Percentiles rank a stretch among this genome's conserved stretches.
These are phyloP conservation scores for Leptopilina drosophilae DNA, from an alignment of 2,888 invertebrate species.

Conservation along the genomic window DNA sequence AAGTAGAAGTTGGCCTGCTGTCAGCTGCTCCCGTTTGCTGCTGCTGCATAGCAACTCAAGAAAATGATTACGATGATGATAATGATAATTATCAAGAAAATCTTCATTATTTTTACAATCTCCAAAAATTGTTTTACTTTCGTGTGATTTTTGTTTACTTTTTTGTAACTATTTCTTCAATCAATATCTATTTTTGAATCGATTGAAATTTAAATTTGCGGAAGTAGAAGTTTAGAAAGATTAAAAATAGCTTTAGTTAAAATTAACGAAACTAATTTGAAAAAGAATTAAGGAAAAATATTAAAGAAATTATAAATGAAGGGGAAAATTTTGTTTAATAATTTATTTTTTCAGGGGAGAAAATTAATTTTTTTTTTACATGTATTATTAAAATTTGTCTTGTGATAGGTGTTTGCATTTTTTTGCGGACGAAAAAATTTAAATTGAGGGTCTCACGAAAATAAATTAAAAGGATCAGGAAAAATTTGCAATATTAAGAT, in stretches of 20 bases:
- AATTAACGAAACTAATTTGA: no score
- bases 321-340: background rate
- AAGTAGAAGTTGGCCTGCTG: slow-evolving; percentile 58
- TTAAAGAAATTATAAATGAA: background rate
- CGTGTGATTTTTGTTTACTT: no score
- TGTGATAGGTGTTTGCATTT: background rate
- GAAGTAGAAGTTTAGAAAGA: no score
- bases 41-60: slow-evolving; percentile 61
- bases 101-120: slow-evolving; percentile 48
- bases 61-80: slow-evolving; percentile 60
- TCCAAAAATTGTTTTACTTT: slow-evolving; percentile 17
- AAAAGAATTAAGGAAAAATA: no score
- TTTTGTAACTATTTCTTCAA: background rate
- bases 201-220: no score
- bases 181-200: background rate
- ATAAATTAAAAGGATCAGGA: slow-evolving; percentile 19
- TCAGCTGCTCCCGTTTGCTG: slow-evolving; percentile 60
- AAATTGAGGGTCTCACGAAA: background rate
- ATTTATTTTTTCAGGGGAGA: background rate
- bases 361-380: no score
- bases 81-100: slow-evolving; percentile 52
- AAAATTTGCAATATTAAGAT: slow-evolving; percentile 12
- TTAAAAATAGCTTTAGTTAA: no score
- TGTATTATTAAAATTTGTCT: no score
- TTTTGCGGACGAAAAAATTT: background rate